Evolutionary conservation across 2,888 invertebrate genomes (phyloP).

Genomic region (Tiliacea aurago): DNA sequence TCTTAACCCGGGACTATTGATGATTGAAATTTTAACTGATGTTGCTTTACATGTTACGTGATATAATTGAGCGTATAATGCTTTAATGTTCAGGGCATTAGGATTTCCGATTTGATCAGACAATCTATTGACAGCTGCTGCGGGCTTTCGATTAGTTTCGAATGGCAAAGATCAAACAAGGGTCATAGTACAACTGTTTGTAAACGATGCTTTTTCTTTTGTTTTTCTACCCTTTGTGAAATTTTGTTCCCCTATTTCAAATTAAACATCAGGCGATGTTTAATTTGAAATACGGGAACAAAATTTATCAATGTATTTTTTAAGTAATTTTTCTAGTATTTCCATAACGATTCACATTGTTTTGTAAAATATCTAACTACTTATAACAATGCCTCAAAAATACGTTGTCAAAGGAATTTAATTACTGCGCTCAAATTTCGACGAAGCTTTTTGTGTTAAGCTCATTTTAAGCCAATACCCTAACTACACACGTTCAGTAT

Average conservation of each 20-base stretch:
- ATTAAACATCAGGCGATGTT: too few species aligned
- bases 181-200: background rate
- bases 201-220: background rate
- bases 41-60: conserved; percentile 10
- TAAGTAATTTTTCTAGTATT: background rate
- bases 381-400: background rate
- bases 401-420: background rate
- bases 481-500: background rate
- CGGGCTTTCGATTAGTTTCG: conserved; percentile 11
- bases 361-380: background rate
- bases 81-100: background rate
- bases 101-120: background rate
- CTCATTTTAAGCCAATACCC: background rate
- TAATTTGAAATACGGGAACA: too few species aligned
- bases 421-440: background rate
- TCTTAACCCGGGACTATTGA: conserved; percentile 24
- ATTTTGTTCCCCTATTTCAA: background rate
- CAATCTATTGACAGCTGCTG: conserved; percentile 1
- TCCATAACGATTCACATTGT: background rate
- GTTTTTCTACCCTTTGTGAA: background rate
- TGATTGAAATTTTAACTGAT: conserved; percentile 24
- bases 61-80: background rate
- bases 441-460: background rate
- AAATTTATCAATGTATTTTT: background rate
- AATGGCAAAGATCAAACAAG: conserved; percentile 10